Conservation (phyloP, 2,797 vertebrate genomes). For the Tiaroga cobitis region DNA sequence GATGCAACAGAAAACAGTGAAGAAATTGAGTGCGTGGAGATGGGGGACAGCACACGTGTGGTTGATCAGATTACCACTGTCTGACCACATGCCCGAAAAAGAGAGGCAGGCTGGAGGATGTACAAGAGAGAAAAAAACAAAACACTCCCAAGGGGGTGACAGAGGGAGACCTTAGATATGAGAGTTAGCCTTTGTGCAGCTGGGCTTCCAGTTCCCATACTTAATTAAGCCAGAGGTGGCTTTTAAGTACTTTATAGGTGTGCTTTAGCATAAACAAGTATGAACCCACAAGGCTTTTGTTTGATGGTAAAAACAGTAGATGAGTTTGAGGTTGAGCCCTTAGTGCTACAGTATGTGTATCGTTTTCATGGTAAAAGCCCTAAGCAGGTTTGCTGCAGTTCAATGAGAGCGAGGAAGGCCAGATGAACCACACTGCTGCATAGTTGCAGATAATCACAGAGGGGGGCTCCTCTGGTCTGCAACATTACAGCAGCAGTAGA, state of each 20-base stretch:
- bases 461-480: slow-evolving; percentile 39
- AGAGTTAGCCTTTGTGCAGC: slow-evolving; percentile 13
- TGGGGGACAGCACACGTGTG: slow-evolving; percentile 96
- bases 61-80: slow-evolving; percentile 99
- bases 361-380: slow-evolving; percentile 46
- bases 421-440: slow-evolving; percentile 37
- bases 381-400: slow-evolving; percentile 42
- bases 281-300: slow-evolving; percentile 43
- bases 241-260: slow-evolving; percentile 14
- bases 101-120: slow-evolving; percentile 69
- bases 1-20: slow-evolving; percentile 86
- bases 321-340: slow-evolving; percentile 27
- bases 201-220: slow-evolving; percentile 17
- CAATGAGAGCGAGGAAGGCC: slow-evolving; percentile 29
- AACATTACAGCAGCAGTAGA: slow-evolving; percentile 33
- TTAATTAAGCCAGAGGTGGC: slow-evolving; percentile 2
- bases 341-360: slow-evolving; percentile 2
- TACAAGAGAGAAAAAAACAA: slow-evolving; percentile 1
- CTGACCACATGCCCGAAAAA: slow-evolving; percentile 69
- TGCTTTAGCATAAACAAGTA: slow-evolving; percentile 25
- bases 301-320: slow-evolving; percentile 46
- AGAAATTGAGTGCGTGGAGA: slow-evolving; percentile 97
- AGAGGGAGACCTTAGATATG: slow-evolving; percentile 10
- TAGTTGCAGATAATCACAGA: slow-evolving; percentile 55
- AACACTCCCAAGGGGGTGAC: slow-evolving; percentile 22